These are phyloP conservation scores for Siniperca knerii DNA, from an alignment of 2,113 vertebrate species.

Conservation along the genomic window DNA sequence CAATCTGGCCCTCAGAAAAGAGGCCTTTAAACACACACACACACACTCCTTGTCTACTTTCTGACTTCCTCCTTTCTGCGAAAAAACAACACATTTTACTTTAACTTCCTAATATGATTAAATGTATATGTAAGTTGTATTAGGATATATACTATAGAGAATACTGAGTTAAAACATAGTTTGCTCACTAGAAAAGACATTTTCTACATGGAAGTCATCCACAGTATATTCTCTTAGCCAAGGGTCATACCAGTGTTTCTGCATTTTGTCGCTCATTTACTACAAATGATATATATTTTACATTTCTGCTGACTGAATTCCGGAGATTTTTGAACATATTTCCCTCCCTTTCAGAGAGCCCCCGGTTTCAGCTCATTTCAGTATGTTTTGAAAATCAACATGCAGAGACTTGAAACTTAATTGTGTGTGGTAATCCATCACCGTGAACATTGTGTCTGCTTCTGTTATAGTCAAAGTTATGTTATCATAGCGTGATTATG, in stretches of 20 bases:
- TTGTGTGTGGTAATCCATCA: background rate
- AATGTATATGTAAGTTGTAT: background rate
- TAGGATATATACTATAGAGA: background rate
- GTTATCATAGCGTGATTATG: background rate
- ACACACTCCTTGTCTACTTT: slow-evolving; percentile 7
- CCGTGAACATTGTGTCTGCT: background rate
- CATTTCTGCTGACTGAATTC: slow-evolving; percentile 12
- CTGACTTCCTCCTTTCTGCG: slow-evolving; percentile 39
- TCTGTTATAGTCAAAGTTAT: slow-evolving; percentile 20
- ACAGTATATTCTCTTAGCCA: background rate
- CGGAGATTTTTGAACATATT: slow-evolving; percentile 3
- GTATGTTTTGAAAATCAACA: slow-evolving; percentile 44
- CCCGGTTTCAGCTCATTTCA: slow-evolving; percentile 31
- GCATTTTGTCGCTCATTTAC: background rate
- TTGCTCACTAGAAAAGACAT: background rate
- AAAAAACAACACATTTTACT: slow-evolving; percentile 15
- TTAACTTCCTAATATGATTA: background rate
- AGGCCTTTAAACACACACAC: slow-evolving; percentile 18
- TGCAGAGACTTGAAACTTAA: slow-evolving; percentile 52
- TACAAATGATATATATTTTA: background rate
- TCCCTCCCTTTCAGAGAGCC: background rate
- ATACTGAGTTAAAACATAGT: too few species aligned
- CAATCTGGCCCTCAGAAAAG: slow-evolving; percentile 30
- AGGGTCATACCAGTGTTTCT: background rate
- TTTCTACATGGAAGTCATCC: background rate